Base-by-base conservation (phyloP, 1,140 invertebrate species). In the Pectinophora gossypiella region DNA sequence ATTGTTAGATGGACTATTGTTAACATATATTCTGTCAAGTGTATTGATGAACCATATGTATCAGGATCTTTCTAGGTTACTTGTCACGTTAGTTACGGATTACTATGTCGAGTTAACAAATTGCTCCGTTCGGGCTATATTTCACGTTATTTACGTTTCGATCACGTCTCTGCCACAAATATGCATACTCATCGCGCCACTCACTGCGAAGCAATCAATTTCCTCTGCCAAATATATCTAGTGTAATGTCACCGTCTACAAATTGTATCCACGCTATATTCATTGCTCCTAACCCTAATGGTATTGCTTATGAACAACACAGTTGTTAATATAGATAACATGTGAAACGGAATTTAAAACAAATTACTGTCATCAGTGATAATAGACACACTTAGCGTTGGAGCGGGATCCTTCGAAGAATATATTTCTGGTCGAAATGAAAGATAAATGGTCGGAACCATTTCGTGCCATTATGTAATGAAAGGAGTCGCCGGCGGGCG, bases 401-500 rank as follows among this genome's bases (percentile, higher is more conserved):
- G 44, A 56, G 69, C 22, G 61, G 64, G 59, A 62, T 54, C 21
- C 45, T 48, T 48, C 36, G 40, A 47, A 54, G 42, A 18, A 16
- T 48, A 53, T 53, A 54, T 57, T 51, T 40, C 32, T 47, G 35
- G 35, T 47, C 19, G 32, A 44, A 44, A 10, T 54, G 32, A 46
- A 61, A 56, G 59, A 56, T 48, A 56, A 54, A 56, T 61, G 54
- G 22, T 52, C n/a, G 0, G 21, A 57, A 64, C 51, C 60, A 58
- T 56, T 57, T 48, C 54, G 56, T 59, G 54, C 40, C 48, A 40
- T 56, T 61, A 63, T 58, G 42, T 65, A 65, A 70, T 61, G 61
- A 66, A 68, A 58, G 21, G 52, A 55, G 51, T 60, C 49, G 48
- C 47, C 48, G 27, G 46, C 32, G 23, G 32, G 16, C 40, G 38